Evolutionary conservation across 2,113 vertebrate species (phyloP), one percentile per base, ranked within the genome.

Genomic region (Macquaria australasica): DNA sequence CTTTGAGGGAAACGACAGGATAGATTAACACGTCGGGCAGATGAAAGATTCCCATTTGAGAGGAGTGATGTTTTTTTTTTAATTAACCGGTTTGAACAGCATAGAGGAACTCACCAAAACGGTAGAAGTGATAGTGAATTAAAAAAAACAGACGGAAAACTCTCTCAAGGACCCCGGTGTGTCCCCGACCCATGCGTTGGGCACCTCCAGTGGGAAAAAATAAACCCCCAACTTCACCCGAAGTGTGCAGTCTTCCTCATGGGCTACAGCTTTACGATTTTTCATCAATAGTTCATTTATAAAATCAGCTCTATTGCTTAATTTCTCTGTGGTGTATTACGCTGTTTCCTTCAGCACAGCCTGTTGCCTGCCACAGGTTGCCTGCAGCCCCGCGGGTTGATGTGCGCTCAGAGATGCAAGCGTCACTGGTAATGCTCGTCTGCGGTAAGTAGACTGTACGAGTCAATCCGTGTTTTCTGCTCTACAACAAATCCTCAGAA

Each of bases 381-480:
- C 43, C 53, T n/a, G 69, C 41, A 56, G 78, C 51, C 8, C 20
- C 39, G 81, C 62, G 50, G 79, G 70, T 83, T 6, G 84, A 87
- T 80, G 88, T 18, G 67, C 79, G 72, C 51, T 6, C 60, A 31
- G 82, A 89, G 90, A 95, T 94, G 95, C 82, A 21, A 67, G 74
- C 83, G 67, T 51, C 89, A 3, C 85, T 94, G 53, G 4, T 90
- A 4, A 25, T 75, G 60, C 86, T 95, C 59, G 3, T 93, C 67
- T 91, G 89, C 69, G 91, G 95, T 95, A 69, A 95, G 94, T 93
- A 23, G 41, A 64, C 77, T 68, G 25, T 25, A 8, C 75, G 1
- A 83, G 86, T 90, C 87, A 16, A 0, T 50, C 56, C 31, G 8
- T 50, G 68, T 70, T 67, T 80, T 85, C 82, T 84, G 72, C 79